These are phyloP conservation scores for Drosophila watanabei DNA, from an alignment of 1,140 invertebrate species.

Conservation along the genomic window DNA sequence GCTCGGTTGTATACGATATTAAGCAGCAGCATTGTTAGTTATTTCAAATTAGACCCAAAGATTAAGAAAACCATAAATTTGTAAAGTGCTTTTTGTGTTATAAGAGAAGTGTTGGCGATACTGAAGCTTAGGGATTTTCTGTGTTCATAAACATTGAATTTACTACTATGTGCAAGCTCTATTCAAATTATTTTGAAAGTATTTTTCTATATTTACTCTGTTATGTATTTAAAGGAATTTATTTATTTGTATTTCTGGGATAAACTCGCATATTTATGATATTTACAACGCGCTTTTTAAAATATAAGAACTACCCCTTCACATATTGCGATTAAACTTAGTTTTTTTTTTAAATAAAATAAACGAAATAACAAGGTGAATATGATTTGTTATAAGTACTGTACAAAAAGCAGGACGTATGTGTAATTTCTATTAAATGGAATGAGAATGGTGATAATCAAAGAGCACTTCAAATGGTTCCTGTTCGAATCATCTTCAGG, in stretches of 20 bases:
- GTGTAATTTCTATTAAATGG: neutral
- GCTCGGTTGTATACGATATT: slow-evolving; percentile 33
- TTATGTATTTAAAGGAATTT: neutral
- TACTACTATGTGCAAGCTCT: neutral
- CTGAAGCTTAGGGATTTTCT: too few species aligned
- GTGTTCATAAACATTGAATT: neutral
- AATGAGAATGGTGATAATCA: neutral
- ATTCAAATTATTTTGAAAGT: neutral
- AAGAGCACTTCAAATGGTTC: neutral
- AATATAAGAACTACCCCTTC: neutral
- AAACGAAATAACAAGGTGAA: neutral
- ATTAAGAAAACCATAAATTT: neutral
- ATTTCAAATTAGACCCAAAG: slow-evolving; percentile 1
- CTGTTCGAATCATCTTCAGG: neutral
- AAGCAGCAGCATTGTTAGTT: slow-evolving; percentile 7
- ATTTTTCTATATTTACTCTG: neutral
- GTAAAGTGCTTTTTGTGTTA: neutral
- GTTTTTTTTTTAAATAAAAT: too few species aligned
- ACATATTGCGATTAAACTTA: neutral
- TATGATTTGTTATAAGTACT: neutral
- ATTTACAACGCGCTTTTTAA: neutral
- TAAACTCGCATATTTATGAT: neutral
- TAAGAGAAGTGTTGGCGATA: neutral
- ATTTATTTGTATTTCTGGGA: neutral
- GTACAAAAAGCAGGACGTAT: neutral